A percentile compares a stretch with the other conserved stretches of the same genome.
Conservation (phyloP, 2,113 vertebrate genomes). For the Turnix velox region DNA sequence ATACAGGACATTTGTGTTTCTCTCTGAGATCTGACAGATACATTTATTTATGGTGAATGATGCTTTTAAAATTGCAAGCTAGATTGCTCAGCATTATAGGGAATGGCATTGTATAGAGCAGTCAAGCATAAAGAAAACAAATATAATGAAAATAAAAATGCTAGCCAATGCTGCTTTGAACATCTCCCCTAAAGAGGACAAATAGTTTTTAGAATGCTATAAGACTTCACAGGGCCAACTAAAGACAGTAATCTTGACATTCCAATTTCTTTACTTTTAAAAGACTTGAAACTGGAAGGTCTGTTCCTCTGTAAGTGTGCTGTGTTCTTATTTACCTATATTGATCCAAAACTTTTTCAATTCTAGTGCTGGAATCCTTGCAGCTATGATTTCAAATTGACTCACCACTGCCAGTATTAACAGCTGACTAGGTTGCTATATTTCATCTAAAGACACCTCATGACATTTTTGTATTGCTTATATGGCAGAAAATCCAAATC, state of each 20-base stretch:
- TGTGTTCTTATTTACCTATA: slow-evolving; percentile 31
- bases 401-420: neutral
- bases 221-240: neutral
- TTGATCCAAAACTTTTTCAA: slow-evolving; percentile 30
- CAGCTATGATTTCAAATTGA: neutral
- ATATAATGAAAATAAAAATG: slow-evolving; percentile 50
- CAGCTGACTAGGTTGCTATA: neutral
- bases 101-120: slow-evolving; percentile 10
- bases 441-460: slow-evolving; percentile 1
- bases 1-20: slow-evolving; percentile 44
- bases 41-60: slow-evolving; percentile 66
- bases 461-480: neutral
- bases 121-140: slow-evolving; percentile 60
- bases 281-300: neutral
- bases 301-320: neutral
- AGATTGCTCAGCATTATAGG: slow-evolving; percentile 56
- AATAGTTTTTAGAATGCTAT: neutral
- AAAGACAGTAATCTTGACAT: slow-evolving; percentile 16
- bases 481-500: neutral
- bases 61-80: slow-evolving; percentile 66
- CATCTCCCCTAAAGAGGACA: neutral
- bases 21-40: slow-evolving; percentile 51
- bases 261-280: slow-evolving; percentile 8
- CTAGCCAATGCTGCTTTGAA: neutral
- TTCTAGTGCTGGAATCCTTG: slow-evolving; percentile 2